Evolutionary conservation across 2,888 invertebrate genomes (phyloP).

Genomic region (Macroteleia sp.): DNA sequence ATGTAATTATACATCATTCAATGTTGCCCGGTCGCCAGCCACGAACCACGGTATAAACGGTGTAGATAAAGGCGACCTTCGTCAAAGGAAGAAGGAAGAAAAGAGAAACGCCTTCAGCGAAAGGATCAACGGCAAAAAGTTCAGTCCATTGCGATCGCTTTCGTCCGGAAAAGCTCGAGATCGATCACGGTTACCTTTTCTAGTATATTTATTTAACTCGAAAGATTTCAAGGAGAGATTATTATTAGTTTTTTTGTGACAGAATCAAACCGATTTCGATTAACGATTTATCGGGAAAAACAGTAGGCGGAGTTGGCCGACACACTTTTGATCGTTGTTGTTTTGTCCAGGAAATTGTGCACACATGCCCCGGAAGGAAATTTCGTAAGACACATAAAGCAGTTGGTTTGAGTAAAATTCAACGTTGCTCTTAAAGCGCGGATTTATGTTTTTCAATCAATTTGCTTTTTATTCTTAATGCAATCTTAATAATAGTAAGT

Average conservation of each 20-base stretch:
- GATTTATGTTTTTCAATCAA: no score
- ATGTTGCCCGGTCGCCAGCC: constrained; percentile 41
- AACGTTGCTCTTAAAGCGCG: no score
- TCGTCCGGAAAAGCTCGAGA: constrained; percentile 19
- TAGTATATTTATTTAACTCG: constrained; percentile 19
- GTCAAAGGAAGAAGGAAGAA: constrained; percentile 23
- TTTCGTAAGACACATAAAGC: no score
- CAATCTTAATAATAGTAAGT: no score
- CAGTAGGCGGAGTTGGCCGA: neutral
- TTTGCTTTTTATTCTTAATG: no score
- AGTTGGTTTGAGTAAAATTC: no score
- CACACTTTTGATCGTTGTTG: neutral
- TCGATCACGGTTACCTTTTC: neutral
- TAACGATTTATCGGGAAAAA: neutral
- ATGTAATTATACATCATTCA: constrained; percentile 61
- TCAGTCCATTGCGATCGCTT: constrained; percentile 26
- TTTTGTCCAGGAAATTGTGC: no score
- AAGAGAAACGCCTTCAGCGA: constrained; percentile 34
- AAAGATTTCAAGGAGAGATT: constrained; percentile 10
- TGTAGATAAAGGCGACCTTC: constrained; percentile 51
- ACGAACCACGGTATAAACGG: constrained; percentile 28
- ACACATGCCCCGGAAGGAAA: no score
- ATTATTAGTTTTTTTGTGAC: neutral
- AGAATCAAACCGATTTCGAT: constrained; percentile 5
- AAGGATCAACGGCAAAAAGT: neutral